Percentiles rank a stretch among this genome's conserved stretches.
These are phyloP conservation scores for Mus pahari DNA, from an alignment of 2,113 vertebrate species.

Conservation along the genomic window DNA sequence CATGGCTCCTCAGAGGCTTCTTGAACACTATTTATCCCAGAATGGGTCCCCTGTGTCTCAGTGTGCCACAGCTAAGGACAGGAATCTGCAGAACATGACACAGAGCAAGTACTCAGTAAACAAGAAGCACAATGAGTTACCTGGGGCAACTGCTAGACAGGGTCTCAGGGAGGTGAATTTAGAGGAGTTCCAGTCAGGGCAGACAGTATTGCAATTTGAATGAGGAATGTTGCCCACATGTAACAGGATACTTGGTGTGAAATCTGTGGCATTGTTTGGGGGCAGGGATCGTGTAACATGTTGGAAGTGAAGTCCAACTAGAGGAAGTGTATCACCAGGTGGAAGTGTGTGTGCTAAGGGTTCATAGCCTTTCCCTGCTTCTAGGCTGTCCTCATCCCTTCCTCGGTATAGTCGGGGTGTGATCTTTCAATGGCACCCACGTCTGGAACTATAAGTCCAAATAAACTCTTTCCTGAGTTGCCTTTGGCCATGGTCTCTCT, in stretches of 20 bases:
- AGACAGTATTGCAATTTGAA: neutral
- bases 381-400: neutral
- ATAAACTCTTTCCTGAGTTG: neutral
- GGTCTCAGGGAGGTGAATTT: rapidly evolving
- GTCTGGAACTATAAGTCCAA: neutral
- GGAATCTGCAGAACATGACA: too few species aligned
- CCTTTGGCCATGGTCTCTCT: neutral
- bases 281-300: too few species aligned
- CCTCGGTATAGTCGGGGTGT: neutral
- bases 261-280: neutral
- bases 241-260: neutral
- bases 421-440: too few species aligned
- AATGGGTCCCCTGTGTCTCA: too few species aligned
- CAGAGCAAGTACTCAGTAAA: rapidly evolving
- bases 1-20: too few species aligned
- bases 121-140: too few species aligned
- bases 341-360: too few species aligned
- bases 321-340: neutral
- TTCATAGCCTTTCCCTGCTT: rapidly evolving
- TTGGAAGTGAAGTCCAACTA: neutral
- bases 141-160: too few species aligned
- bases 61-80: neutral
- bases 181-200: too few species aligned
- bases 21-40: neutral
- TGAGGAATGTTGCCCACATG: neutral